Evolutionary conservation across 2,113 vertebrate species (phyloP).

Genomic region (Notiomystis cincta): DNA sequence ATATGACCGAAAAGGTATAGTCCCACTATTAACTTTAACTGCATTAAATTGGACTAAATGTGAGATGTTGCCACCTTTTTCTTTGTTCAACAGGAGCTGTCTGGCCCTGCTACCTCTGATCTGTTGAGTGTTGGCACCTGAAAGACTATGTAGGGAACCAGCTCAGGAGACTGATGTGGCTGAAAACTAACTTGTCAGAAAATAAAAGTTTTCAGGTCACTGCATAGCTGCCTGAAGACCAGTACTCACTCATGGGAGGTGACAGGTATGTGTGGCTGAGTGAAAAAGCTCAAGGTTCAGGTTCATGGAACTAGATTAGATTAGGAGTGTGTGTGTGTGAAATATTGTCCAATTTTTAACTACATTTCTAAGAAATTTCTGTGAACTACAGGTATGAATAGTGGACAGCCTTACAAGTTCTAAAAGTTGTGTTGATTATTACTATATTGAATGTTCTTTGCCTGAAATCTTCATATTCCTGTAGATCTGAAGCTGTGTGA

Average conservation of each 20-base stretch:
- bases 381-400: background rate
- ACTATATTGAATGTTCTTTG: background rate
- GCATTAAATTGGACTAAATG: background rate
- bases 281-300: background rate
- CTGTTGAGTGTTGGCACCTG: background rate
- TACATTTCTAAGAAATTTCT: background rate
- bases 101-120: background rate
- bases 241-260: background rate
- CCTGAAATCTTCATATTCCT: background rate
- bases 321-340: background rate
- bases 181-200: background rate
- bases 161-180: background rate
- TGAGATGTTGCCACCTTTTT: background rate
- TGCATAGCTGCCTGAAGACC: background rate
- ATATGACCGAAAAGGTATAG: background rate
- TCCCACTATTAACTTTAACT: background rate
- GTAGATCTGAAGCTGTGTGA: background rate
- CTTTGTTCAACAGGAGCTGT: background rate
- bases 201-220: background rate
- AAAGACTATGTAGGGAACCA: background rate
- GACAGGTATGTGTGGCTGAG: background rate
- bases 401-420: background rate
- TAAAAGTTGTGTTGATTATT: background rate
- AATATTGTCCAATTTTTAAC: background rate
- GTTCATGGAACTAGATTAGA: background rate